phyloP scores from a whole-genome alignment of 2,113 vertebrate species.

The Cheilinus undulatus region DNA sequence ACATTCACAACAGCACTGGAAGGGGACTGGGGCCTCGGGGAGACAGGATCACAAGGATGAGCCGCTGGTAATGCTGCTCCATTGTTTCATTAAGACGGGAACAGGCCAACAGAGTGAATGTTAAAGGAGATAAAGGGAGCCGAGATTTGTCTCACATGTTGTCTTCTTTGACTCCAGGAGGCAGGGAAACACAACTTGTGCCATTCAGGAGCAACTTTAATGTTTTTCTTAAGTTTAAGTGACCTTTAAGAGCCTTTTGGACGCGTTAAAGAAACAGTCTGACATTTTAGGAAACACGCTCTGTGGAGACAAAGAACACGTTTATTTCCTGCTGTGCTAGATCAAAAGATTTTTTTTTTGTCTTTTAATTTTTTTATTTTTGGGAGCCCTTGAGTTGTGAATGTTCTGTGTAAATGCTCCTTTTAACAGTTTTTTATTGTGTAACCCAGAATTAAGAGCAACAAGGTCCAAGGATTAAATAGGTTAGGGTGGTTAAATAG shows the following conservation, averaged over 20 bases:
- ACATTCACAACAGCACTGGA: conserved; percentile 68
- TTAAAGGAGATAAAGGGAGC: conserved; percentile 68
- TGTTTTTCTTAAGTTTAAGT: no score
- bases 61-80: conserved; percentile 74
- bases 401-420: not conserved
- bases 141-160: conserved; percentile 62
- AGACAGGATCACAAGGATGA: conserved; percentile 79
- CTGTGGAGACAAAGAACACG: no score
- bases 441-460: not conserved
- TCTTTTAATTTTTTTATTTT: not conserved
- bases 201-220: conserved; percentile 13
- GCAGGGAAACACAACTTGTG: conserved; percentile 41
- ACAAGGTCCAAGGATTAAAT: not conserved
- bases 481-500: not conserved
- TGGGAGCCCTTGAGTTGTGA: not conserved
- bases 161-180: conserved; percentile 42
- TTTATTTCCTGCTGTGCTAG: no score
- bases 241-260: no score
- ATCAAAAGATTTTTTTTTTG: conserved; percentile 4
- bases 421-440: not conserved
- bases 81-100: conserved; percentile 75
- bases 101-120: conserved; percentile 68
- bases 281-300: conserved; percentile 1
- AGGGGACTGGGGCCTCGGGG: conserved; percentile 63
- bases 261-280: no score